Evolutionary conservation across 2,797 vertebrate species (phyloP), one percentile per base, ranked within the genome.

Genomic region (Urophycis tenuis): DNA sequence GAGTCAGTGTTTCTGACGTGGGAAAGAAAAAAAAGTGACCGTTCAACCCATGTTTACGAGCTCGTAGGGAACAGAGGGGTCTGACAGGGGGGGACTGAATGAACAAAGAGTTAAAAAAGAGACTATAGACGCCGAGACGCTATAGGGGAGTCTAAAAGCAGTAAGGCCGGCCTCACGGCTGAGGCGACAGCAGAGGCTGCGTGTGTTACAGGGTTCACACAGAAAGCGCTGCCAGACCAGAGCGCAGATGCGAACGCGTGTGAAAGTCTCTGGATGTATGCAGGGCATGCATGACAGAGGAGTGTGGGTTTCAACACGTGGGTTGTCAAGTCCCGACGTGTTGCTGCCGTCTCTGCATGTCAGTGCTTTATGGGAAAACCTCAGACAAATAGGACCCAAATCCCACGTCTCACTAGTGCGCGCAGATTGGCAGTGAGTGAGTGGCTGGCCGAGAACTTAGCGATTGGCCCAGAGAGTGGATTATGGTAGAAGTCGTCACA

Each of bases 21-120:
- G 60, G 25, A 67, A 67, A 67, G 29, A 67, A 67, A 67, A 67
- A 67, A 67, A 67, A 67, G 60, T 67, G 60, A 67, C 60, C 60
- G 60, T 67, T 67, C 60, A 33, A 33, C 32, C 69, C 9, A 33
- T 31, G 19, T 71, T 33, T 71, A 71, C 69, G 32, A 31, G 30
- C 29, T 17, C 11, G 1, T 31, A 32, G 30, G 2, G 14, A 17
- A 71, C 29, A 31, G 69, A 17, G 15, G 33, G 69, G 30, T 30
- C 33, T 71, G 69, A 31, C 31, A 31, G 60, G 69, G 69, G n/a
- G n/a, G n/a, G n/a, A n/a, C 17, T 71, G 30, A 33, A 71, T 71
- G 69, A 32, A 71, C 33, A 32, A 32, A 70, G 67, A 70, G 29
- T 30, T 12, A 17, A 32, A 19, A 31, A 31, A 31, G 69, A 71